Evolutionary conservation across 2,113 vertebrate genomes (phyloP).

Genomic region (Otus sunia): DNA sequence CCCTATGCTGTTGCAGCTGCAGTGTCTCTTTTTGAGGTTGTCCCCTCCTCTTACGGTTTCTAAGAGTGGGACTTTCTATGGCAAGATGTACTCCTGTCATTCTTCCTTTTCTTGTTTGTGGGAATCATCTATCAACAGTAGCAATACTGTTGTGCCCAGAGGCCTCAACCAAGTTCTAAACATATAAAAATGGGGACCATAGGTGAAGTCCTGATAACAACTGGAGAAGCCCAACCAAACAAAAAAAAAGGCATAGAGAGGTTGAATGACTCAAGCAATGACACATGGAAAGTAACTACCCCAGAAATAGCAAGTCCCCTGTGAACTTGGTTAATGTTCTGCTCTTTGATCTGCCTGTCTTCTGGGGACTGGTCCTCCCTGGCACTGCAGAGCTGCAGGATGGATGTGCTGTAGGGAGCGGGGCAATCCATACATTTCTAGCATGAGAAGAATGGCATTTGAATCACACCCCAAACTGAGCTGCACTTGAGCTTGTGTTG

Average conservation of each 20-base stretch:
- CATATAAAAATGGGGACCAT: neutral
- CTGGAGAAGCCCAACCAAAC: neutral
- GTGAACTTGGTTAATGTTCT: neutral
- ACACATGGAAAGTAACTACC: neutral
- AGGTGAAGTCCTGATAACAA: neutral
- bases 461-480: neutral
- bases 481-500: neutral
- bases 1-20: neutral
- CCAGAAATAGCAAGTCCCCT: neutral
- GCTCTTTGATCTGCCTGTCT: neutral
- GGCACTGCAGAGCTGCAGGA: neutral
- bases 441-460: neutral
- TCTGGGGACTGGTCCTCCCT: neutral
- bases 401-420: fast-evolving
- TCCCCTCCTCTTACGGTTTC: neutral
- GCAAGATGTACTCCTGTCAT: fast-evolving
- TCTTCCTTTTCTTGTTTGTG: neutral
- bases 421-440: neutral
- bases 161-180: neutral
- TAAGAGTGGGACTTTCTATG: neutral
- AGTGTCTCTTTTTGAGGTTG: neutral
- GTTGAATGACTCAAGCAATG: neutral
- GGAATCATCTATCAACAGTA: neutral
- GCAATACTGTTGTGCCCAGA: neutral
- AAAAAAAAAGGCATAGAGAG: neutral